Percentiles rank a stretch among this genome's conserved stretches.
These are phyloP conservation scores for Disparrhopalites patrizii DNA, from an alignment of 2,888 invertebrate species.

Conservation along the genomic window DNA sequence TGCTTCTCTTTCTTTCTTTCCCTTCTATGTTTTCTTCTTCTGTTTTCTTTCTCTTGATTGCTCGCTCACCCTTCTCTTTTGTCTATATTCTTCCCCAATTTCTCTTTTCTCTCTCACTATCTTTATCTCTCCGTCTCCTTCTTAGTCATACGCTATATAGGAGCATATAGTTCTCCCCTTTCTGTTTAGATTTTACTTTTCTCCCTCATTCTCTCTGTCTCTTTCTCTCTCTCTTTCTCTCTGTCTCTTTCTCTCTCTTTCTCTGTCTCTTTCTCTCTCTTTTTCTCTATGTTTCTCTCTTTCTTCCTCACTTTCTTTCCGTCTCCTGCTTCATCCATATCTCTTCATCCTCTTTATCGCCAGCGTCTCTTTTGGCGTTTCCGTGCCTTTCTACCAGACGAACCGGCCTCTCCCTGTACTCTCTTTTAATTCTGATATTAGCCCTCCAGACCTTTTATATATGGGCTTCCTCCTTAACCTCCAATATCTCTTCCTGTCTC, in stretches of 20 bases:
- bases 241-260: background rate
- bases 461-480: too few relatives aligned
- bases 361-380: too few relatives aligned
- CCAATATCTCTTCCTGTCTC: too few relatives aligned
- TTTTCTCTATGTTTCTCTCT: background rate
- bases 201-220: slow-evolving; percentile 9
- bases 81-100: background rate
- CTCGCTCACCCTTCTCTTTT: background rate
- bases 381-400: too few relatives aligned
- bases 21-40: background rate
- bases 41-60: background rate
- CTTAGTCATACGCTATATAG: background rate
- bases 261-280: background rate
- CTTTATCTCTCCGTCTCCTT: background rate
- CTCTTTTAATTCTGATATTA: too few relatives aligned
- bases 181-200: background rate
- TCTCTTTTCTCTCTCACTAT: background rate
- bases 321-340: too few relatives aligned
- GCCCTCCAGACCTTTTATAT: too few relatives aligned
- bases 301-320: too few relatives aligned
- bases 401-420: too few relatives aligned
- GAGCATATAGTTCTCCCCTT: background rate
- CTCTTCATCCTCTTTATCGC: too few relatives aligned
- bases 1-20: too few relatives aligned
- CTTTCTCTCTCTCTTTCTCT: background rate